Base-by-base conservation (phyloP, 2,888 invertebrate species). In the Creontiades dilutus region DNA sequence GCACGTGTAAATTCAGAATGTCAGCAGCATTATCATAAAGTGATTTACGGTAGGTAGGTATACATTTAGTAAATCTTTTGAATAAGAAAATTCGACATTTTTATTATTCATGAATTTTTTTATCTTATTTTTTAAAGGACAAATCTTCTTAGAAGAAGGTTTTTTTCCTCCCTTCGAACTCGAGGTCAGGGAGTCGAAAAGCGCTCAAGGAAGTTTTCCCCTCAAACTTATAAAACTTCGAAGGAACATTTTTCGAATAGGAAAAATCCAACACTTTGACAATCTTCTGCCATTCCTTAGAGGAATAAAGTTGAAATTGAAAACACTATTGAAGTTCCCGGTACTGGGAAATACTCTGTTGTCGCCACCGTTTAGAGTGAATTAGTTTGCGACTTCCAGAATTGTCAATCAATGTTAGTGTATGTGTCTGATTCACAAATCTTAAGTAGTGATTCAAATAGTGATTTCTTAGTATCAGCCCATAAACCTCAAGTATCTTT, bases 161-260 rank as follows among this genome's bases (percentile, higher is more conserved):
- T 57, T n/a, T 57, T 57, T 57, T 57, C n/a, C 57, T 0, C 57
- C 13, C 57, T 14, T n/a, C 7, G 57, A 16, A 14, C 14, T 16
- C n/a, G 16, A n/a, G n/a, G 57, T 57, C 57, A 16, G 57, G 16
- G n/a, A n/a, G 13, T 57, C 7, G 57, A 57, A n/a, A n/a, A 16
- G 57, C 16, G 16, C 57, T 57, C 7, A 16, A 57, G 57, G 19
- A 14, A 57, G 19, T 68, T 23, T 68, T 68, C 23, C 68, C 23
- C 23, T 68, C 68, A 68, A 68, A 68, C 68, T 68, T 68, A 68
- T 68, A 23, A 68, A 68, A 27, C 23, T 27, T 23, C 19, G 13
- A 68, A 19, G 68, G 23, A 0, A 68, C 23, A 11, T 23, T 23
- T 23, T 68, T 68, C 12, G 68, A 23, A 68, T n/a, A 68, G 68